Evolutionary conservation across 2,113 vertebrate genomes (phyloP), one percentile per base, ranked within the genome.

Genomic region (Colaptes auratus): DNA sequence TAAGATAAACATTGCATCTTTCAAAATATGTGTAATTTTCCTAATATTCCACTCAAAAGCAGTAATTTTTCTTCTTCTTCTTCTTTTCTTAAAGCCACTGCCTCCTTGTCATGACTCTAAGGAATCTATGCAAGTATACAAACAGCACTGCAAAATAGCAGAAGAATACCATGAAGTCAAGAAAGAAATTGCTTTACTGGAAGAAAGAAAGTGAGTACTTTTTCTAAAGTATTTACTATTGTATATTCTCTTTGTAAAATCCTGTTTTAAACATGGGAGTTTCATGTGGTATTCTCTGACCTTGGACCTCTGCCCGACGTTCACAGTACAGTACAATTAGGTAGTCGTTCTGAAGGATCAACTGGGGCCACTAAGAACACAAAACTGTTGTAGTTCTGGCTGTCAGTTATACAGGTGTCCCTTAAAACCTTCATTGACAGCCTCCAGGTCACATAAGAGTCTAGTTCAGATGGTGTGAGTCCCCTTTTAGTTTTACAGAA

Each of bases 71-170:
- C 14, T 69, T 72, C 39, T 85, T 39, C 9, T 75, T 63, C 56
- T 92, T 90, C 13, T 55, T 46, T 90, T 86, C 78, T 84, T 93
- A 73, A 98, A 99, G 99, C 99, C 99, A 2, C 98, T 99, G 95
- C 98, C 98, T 21, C 99, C 99, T 59, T 98, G 98, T 89, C 98
- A 98, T 82, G 98, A 99, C 91, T 98, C 99, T 74, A 97, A 96
- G 90, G 99, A 99, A 97, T 99, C 99, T 67, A 98, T 99, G 91
- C 98, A 99, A 91, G 98, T 99, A 76, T 99, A 99, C 97, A 98
- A 97, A 96, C 98, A 99, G 76, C 99, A 99, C 97, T 99, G 99
- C 98, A 99, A 98, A 97, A 99, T 99, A 98, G 99, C 99, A 24
- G 98, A 98, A 94, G 99, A 99, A 72, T 99, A 99, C 93, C 98